phyloP scores from a whole-genome alignment of 2,888 invertebrate species.

The Marronus borbonicus region DNA sequence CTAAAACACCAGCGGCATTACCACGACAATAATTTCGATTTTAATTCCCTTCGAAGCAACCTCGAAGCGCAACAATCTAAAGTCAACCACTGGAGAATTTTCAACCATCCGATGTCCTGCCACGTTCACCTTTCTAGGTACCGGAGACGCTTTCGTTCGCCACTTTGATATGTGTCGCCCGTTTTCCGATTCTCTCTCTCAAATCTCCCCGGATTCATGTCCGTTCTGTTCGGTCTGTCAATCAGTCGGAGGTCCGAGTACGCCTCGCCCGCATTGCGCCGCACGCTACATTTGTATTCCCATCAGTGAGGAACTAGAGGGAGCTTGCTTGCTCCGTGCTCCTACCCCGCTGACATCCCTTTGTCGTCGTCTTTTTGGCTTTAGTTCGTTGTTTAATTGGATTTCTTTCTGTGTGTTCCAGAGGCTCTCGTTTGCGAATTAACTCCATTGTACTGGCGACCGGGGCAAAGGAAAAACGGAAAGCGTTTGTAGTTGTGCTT shows the following conservation, averaged over 20 bases:
- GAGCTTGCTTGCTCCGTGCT: neutral
- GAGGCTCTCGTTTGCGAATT: conserved; percentile 67
- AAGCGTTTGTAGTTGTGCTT: conserved; percentile 35
- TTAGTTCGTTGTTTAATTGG: conserved; percentile 67
- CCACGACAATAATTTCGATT: neutral
- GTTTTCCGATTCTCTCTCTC: conserved; percentile 27
- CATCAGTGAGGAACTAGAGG: conserved; percentile 50
- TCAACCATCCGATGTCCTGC: neutral
- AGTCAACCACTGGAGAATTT: neutral
- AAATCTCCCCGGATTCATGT: conserved; percentile 42
- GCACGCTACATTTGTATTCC: conserved; percentile 56
- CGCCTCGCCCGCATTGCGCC: conserved; percentile 49
- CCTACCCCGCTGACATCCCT: conserved; percentile 30
- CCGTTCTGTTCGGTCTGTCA: conserved; percentile 33
- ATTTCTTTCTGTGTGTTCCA: conserved; percentile 68
- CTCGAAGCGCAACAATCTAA: neutral
- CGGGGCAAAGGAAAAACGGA: neutral
- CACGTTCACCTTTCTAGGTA: neutral
- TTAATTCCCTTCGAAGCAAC: neutral
- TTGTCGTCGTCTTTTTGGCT: conserved; percentile 49
- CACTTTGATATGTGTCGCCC: conserved; percentile 29
- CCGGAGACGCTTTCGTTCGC: neutral
- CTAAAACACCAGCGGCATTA: neutral
- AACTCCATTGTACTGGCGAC: conserved; percentile 65
- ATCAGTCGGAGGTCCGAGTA: conserved; percentile 46